Conservation (phyloP, 1,140 invertebrate genomes). For the Tetramorium simillimum region DNA sequence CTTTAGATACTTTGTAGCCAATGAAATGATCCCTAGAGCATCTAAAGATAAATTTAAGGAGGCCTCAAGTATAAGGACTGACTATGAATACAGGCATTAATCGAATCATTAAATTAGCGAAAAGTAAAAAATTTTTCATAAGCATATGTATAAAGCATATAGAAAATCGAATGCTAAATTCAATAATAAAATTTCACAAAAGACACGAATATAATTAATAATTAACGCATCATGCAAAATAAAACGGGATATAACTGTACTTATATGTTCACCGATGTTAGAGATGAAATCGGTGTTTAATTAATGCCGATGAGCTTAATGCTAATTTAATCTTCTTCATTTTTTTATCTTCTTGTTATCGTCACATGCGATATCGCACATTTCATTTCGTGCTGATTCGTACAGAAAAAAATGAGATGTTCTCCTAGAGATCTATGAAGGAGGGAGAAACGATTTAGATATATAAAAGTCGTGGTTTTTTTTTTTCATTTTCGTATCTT, state of each 20-base stretch:
- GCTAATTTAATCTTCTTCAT: neutral
- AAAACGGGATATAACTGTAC: neutral
- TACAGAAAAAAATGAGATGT: neutral
- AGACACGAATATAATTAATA: neutral
- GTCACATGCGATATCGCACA: neutral
- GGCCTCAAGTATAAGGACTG: too few species aligned
- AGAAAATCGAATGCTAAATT: neutral
- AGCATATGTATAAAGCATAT: neutral
- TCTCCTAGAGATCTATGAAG: neutral
- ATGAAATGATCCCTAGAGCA: too few species aligned
- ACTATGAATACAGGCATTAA: too few species aligned
- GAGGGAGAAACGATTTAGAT: neutral
- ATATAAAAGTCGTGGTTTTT: conserved; percentile 16
- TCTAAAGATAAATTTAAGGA: too few species aligned
- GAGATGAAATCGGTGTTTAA: neutral
- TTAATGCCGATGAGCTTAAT: neutral
- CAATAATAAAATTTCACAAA: neutral
- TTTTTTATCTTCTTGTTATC: neutral
- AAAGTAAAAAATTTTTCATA: neutral
- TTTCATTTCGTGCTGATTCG: too few species aligned
- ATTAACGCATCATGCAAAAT: neutral
- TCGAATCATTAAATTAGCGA: neutral
- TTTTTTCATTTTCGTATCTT: neutral
- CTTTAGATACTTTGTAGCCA: too few species aligned
- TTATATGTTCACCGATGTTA: neutral